These are phyloP conservation scores for Himalopsyche anomala DNA, from an alignment of 2,888 invertebrate species.

Conservation along the genomic window DNA sequence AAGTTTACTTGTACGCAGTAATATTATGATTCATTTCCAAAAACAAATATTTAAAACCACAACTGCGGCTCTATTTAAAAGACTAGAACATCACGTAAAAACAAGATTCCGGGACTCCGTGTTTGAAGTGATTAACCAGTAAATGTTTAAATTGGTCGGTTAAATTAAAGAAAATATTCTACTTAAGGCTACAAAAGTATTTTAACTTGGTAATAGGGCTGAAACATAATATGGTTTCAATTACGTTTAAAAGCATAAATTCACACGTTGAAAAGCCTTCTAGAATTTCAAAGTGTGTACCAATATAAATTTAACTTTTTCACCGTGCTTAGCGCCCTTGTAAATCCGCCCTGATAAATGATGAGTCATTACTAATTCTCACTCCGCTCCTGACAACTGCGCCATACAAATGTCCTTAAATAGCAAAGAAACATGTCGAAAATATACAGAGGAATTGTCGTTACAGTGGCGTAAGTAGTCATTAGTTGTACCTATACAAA, in stretches of 20 bases:
- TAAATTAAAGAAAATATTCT: too few relatives aligned
- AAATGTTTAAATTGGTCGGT: too few relatives aligned
- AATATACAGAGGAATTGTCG: not conserved
- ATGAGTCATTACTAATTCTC: conserved; percentile 38
- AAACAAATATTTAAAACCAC: too few relatives aligned
- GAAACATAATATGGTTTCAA: too few relatives aligned
- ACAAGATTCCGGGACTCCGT: too few relatives aligned
- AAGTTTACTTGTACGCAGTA: too few relatives aligned
- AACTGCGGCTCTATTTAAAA: too few relatives aligned
- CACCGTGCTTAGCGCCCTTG: conserved; percentile 17
- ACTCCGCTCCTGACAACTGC: conserved; percentile 35
- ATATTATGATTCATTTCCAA: too few relatives aligned
- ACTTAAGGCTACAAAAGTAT: too few relatives aligned
- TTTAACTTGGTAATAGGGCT: too few relatives aligned
- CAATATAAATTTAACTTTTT: not conserved
- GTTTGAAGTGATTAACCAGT: too few relatives aligned
- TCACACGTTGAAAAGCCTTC: conserved; percentile 10
- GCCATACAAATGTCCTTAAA: conserved; percentile 32
- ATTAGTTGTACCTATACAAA: not conserved
- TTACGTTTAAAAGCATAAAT: not conserved
- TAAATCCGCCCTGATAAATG: conserved; percentile 35
- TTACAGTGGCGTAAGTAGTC: not conserved
- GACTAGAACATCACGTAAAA: too few relatives aligned
- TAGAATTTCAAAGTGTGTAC: not conserved
- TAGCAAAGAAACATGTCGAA: conserved; percentile 16